Conservation (phyloP, 1,140 invertebrate genomes). For the Acromyrmex charruanus region DNA sequence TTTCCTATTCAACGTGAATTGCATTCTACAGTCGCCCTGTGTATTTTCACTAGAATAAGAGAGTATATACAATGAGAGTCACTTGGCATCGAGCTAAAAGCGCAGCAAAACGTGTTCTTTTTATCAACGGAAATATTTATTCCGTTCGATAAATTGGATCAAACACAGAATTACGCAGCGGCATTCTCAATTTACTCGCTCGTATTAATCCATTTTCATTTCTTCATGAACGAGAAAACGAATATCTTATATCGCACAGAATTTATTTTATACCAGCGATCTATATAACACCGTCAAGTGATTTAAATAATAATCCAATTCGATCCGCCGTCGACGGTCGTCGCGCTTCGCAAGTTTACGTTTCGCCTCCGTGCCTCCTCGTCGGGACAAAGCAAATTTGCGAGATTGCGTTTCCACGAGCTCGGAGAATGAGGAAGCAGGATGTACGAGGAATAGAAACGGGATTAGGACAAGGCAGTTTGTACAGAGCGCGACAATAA, state of each 20-base stretch:
- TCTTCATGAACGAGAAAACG: background rate
- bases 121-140: conserved; percentile 3
- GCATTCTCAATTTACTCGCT: conserved; percentile 36
- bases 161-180: background rate
- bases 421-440: conserved; percentile 65
- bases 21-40: background rate
- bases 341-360: conserved; percentile 70
- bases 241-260: conserved; percentile 29
- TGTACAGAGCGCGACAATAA: conserved; percentile 34
- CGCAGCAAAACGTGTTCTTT: conserved; percentile 22
- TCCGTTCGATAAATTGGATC: conserved; percentile 30
- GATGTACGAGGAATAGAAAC: conserved; percentile 65
- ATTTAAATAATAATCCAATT: conserved; percentile 75
- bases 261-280: conserved; percentile 61
- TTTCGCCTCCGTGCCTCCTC: conserved; percentile 61
- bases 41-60: conserved; percentile 8
- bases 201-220: conserved; percentile 44
- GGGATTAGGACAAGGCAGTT: conserved; percentile 68
- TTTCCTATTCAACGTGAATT: conserved; percentile 13
- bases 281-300: conserved; percentile 60
- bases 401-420: conserved; percentile 79
- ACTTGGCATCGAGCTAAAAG: background rate
- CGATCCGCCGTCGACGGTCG: conserved; percentile 63
- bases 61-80: background rate
- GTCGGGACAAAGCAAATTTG: conserved; percentile 79